These are phyloP conservation scores for Cabera pusaria DNA, from an alignment of 2,888 invertebrate species.

Conservation along the genomic window DNA sequence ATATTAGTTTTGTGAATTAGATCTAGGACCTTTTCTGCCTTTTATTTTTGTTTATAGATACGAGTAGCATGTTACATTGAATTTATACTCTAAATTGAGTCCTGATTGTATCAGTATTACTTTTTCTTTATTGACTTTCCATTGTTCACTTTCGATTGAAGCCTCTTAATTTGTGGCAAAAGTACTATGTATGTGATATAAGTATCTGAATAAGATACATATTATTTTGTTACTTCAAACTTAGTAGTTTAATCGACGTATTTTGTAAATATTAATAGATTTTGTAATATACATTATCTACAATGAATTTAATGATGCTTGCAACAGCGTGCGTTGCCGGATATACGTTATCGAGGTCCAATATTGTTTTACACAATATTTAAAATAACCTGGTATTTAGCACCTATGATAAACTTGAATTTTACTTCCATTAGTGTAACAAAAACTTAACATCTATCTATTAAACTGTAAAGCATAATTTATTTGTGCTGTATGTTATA, in stretches of 20 bases:
- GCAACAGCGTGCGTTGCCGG: slow-evolving; percentile 24
- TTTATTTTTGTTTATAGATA: slow-evolving; percentile 12
- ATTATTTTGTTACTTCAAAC: slow-evolving; percentile 66
- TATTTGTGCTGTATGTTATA: slow-evolving; percentile 12
- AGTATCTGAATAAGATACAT: slow-evolving; percentile 69
- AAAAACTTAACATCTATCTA: slow-evolving; percentile 5
- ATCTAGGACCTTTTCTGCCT: slow-evolving; percentile 26
- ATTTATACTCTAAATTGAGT: slow-evolving; percentile 20
- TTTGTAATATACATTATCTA: slow-evolving; percentile 61
- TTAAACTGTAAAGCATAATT: slow-evolving; percentile 11
- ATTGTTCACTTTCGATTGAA: slow-evolving; percentile 48
- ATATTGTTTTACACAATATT: slow-evolving; percentile 20
- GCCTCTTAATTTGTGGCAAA: slow-evolving; percentile 45
- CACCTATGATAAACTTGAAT: slow-evolving; percentile 4
- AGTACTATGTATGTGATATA: slow-evolving; percentile 74
- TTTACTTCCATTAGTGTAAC: slow-evolving; percentile 16
- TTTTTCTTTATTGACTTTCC: slow-evolving; percentile 53
- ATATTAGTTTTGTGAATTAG: slow-evolving; percentile 38
- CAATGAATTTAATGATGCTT: slow-evolving; percentile 32
- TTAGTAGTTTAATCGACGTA: slow-evolving; percentile 63
- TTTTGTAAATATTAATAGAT: slow-evolving; percentile 72
- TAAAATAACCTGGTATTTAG: slow-evolving; percentile 9
- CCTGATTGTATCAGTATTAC: slow-evolving; percentile 47
- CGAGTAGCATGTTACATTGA: slow-evolving; percentile 14
- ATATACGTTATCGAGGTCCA: slow-evolving; percentile 21